Evolutionary conservation across 2,888 invertebrate species (phyloP).

Genomic region (Reticulitermes lucifugus): DNA sequence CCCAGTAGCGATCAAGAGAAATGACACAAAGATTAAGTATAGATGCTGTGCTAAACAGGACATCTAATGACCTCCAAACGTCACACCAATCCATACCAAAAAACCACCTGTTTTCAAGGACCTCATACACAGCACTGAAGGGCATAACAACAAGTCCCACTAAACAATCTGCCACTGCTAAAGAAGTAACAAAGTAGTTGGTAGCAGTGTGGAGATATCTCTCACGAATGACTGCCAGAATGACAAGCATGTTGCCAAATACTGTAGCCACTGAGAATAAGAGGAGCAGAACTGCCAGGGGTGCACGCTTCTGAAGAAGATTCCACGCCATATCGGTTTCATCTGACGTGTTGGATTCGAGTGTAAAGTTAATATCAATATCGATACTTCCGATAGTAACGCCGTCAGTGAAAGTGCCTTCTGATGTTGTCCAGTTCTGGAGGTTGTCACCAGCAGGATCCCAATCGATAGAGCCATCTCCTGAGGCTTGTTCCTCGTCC

Average conservation of each 20-base stretch:
- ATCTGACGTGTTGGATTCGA: slow-evolving; percentile 20
- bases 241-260: slow-evolving; percentile 94
- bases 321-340: slow-evolving; percentile 60
- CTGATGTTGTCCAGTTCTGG: slow-evolving; percentile 12
- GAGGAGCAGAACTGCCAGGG: slow-evolving; percentile 83
- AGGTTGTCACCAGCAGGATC: background rate
- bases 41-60: slow-evolving; percentile 96
- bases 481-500: slow-evolving; percentile 19
- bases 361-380: background rate
- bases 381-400: background rate
- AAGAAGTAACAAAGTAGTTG: slow-evolving; percentile 96
- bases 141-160: slow-evolving; percentile 99
- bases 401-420: background rate
- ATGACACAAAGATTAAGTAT: slow-evolving; percentile 98
- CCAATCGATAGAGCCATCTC: slow-evolving; percentile 21
- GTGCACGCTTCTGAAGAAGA: slow-evolving; percentile 77
- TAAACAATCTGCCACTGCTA: slow-evolving; percentile 96
- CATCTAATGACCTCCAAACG: slow-evolving; percentile 96
- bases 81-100: slow-evolving; percentile 98
- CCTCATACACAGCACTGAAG: slow-evolving; percentile 91
- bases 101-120: slow-evolving; percentile 90
- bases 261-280: slow-evolving; percentile 93
- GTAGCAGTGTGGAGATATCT: slow-evolving; percentile 96
- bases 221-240: slow-evolving; percentile 92
- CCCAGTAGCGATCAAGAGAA: slow-evolving; percentile 97